These are phyloP conservation scores for Lasioglossum figueresi DNA, from an alignment of 2,888 invertebrate species.

Conservation along the genomic window DNA sequence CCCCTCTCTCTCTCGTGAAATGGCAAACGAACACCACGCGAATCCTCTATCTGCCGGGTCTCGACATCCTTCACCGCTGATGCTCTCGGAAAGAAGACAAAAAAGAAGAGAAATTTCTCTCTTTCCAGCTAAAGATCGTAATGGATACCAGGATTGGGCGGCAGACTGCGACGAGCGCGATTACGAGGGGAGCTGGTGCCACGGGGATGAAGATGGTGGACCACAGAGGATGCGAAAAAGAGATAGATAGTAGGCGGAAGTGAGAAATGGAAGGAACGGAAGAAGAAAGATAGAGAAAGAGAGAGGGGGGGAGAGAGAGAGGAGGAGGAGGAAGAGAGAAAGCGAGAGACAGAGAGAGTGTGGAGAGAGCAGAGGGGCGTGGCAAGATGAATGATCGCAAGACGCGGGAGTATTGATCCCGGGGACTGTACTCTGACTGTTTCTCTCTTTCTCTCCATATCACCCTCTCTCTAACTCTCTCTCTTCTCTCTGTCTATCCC, in stretches of 20 bases:
- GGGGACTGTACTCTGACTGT: constrained; percentile 78
- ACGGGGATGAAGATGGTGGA: constrained; percentile 68
- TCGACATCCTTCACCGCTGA: not conserved
- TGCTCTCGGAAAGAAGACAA: not conserved
- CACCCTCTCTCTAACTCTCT: constrained; percentile 46
- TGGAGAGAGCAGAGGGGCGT: constrained; percentile 83
- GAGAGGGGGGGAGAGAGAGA: constrained; percentile 49
- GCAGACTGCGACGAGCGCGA: constrained; percentile 65
- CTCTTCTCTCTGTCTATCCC: constrained; percentile 39
- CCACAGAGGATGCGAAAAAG: constrained; percentile 45
- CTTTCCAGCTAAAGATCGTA: constrained; percentile 44
- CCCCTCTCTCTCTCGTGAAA: not conserved
- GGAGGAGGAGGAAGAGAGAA: too few relatives aligned
- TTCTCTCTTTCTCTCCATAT: constrained; percentile 71
- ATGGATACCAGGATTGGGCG: constrained; percentile 63
- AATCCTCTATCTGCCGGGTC: not conserved
- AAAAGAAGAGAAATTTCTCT: constrained; percentile 44
- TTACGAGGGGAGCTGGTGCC: constrained; percentile 56
- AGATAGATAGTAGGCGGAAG: constrained; percentile 39
- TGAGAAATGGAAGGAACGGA: constrained; percentile 42
- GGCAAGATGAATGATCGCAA: constrained; percentile 84
- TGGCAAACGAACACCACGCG: constrained; percentile 6
- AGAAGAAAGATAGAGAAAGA: constrained; percentile 19
- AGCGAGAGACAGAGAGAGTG: constrained; percentile 67
- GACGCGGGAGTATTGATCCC: constrained; percentile 84